Conservation (phyloP, 2,113 vertebrate species). For the Tyto alba region DNA sequence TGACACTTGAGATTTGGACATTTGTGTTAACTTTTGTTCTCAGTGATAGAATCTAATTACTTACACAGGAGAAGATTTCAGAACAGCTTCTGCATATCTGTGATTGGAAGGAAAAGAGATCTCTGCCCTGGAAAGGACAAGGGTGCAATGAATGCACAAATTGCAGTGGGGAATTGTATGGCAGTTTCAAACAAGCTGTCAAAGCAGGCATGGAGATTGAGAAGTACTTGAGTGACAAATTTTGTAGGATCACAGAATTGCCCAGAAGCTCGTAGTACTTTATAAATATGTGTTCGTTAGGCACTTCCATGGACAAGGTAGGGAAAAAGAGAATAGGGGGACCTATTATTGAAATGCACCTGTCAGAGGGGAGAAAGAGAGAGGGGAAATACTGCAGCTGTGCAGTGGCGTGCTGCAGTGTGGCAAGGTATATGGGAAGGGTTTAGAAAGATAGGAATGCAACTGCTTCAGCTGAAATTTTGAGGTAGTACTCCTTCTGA, state of each 20-base stretch:
- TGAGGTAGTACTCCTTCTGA: not conserved
- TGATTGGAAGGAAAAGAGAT: not conserved
- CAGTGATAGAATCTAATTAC: not conserved
- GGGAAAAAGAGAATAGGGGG: not conserved
- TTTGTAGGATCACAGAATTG: not conserved
- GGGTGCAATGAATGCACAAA: not conserved
- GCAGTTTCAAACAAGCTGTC: conserved; percentile 1
- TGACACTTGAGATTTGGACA: not conserved
- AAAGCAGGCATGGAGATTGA: not conserved
- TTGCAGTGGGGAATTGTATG: not conserved
- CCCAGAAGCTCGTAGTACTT: not conserved
- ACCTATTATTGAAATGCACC: not conserved
- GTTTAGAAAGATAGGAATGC: not conserved
- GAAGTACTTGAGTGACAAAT: not conserved
- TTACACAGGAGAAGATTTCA: not conserved
- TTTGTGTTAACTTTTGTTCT: not conserved
- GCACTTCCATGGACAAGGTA: not conserved
- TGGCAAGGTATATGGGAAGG: not conserved
- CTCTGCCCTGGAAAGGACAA: not conserved
- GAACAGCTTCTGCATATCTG: not conserved
- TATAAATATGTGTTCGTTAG: not conserved
- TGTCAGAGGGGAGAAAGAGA: not conserved
- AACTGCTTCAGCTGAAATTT: not conserved
- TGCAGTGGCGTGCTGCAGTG: not conserved
- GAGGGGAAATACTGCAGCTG: not conserved